Evolutionary conservation across 1,140 invertebrate species (phyloP).

Genomic region (Magallana ariakensis): DNA sequence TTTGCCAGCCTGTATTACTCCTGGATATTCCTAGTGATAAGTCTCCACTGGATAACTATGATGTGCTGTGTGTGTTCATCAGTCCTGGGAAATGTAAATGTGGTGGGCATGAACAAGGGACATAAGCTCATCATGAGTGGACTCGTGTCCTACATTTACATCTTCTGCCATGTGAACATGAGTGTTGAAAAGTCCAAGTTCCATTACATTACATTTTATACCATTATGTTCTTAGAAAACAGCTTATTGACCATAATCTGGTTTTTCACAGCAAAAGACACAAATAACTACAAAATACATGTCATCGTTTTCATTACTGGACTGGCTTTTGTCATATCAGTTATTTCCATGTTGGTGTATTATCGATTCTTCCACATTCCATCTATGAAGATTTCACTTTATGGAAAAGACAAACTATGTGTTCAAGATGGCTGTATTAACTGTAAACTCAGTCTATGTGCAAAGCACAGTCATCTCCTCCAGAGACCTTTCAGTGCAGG

Average conservation of each 20-base stretch:
- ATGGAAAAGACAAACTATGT: conserved; percentile 59
- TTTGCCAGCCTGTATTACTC: conserved; percentile 92
- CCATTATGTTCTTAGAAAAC: conserved; percentile 95
- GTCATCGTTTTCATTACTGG: conserved; percentile 83
- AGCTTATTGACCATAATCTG: conserved; percentile 81
- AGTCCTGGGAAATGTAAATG: conserved; percentile 89
- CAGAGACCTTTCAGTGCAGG: conserved; percentile 68
- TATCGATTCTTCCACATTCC: conserved; percentile 87
- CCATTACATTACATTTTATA: conserved; percentile 92
- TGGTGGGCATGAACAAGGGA: conserved; percentile 83
- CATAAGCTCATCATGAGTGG: conserved; percentile 84
- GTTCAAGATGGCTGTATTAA: conserved; percentile 69
- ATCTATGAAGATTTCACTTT: conserved; percentile 75
- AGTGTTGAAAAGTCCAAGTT: conserved; percentile 89
- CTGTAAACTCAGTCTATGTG: conserved; percentile 71
- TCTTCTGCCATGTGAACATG: conserved; percentile 94
- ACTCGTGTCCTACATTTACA: conserved; percentile 91
- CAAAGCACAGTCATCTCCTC: conserved; percentile 66
- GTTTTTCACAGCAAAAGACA: conserved; percentile 62
- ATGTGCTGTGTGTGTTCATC: conserved; percentile 92
- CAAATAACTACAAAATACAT: conserved; percentile 51
- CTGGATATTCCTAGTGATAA: conserved; percentile 90
- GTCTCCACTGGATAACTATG: conserved; percentile 91
- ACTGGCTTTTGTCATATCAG: conserved; percentile 87
- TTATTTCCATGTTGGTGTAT: conserved; percentile 91